Conservation (phyloP, 2,113 vertebrate species). For the Scalopus aquaticus region DNA sequence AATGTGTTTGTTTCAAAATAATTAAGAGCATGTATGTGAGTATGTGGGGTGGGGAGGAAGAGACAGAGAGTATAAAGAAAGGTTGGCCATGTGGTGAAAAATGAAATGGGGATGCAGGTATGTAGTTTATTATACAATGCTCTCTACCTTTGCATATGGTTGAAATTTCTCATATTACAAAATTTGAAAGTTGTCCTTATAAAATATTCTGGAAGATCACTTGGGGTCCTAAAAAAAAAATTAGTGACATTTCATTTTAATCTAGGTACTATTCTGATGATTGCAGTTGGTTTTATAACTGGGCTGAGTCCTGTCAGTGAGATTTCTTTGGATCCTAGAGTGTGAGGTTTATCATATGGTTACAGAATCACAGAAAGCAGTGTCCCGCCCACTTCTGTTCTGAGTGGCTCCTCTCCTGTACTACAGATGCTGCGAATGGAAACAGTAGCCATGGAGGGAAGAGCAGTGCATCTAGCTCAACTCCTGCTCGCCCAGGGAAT, state of each 20-base stretch:
- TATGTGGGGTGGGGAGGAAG: background rate
- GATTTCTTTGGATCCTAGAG: background rate
- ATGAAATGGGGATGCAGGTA: background rate
- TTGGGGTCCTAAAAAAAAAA: slow-evolving; percentile 17
- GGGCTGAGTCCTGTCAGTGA: background rate
- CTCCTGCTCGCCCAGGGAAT: slow-evolving; percentile 85
- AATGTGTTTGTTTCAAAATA: slow-evolving; percentile 36
- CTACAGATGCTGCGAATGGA: slow-evolving; percentile 88
- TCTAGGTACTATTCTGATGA: background rate
- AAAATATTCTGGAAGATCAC: slow-evolving; percentile 20
- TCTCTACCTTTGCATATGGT: slow-evolving; percentile 16
- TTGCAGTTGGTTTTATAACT: background rate
- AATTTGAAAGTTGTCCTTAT: background rate
- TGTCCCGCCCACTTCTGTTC: background rate
- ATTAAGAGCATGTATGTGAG: background rate
- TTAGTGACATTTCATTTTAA: background rate
- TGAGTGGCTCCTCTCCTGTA: slow-evolving; percentile 83
- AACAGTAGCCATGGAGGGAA: slow-evolving; percentile 86
- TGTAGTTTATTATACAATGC: background rate
- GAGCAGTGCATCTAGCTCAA: slow-evolving; percentile 86
- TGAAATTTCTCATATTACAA: slow-evolving; percentile 14
- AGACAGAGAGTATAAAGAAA: background rate
- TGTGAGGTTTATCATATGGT: background rate
- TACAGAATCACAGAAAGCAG: background rate
- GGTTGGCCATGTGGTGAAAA: background rate